Conservation (phyloP, 2,797 vertebrate genomes). For the Tapirus indicus region DNA sequence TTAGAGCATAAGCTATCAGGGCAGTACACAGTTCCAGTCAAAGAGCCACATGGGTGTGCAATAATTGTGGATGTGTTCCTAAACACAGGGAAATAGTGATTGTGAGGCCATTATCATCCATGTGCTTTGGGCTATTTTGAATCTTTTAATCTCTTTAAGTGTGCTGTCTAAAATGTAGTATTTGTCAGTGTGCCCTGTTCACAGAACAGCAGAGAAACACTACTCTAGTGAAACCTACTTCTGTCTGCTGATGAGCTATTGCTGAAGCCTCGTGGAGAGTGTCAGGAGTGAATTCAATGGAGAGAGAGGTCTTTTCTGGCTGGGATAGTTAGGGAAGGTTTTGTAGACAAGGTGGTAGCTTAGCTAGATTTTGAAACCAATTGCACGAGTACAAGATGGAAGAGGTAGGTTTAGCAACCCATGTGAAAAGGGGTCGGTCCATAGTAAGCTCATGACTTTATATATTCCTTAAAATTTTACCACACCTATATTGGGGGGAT, state of each 20-base stretch:
- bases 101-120: neutral
- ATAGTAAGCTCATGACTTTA: neutral
- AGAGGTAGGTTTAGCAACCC: neutral
- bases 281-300: slow-evolving; percentile 2
- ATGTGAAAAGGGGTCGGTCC: neutral
- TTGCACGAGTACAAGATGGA: neutral
- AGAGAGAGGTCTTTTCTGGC: neutral
- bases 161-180: neutral
- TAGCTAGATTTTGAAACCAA: slow-evolving; percentile 10
- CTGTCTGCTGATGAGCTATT: neutral
- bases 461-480: neutral
- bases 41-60: neutral
- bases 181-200: neutral
- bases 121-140: neutral
- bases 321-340: neutral
- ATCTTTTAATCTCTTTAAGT: neutral
- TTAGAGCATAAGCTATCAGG: neutral
- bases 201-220: neutral
- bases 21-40: neutral
- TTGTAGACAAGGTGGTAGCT: slow-evolving; percentile 11
- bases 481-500: neutral
- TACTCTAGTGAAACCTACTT: neutral
- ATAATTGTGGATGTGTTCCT: neutral
- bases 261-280: neutral
- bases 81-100: neutral